Evolutionary conservation across 2,888 invertebrate species (phyloP).

Genomic region (Eledone cirrhosa): DNA sequence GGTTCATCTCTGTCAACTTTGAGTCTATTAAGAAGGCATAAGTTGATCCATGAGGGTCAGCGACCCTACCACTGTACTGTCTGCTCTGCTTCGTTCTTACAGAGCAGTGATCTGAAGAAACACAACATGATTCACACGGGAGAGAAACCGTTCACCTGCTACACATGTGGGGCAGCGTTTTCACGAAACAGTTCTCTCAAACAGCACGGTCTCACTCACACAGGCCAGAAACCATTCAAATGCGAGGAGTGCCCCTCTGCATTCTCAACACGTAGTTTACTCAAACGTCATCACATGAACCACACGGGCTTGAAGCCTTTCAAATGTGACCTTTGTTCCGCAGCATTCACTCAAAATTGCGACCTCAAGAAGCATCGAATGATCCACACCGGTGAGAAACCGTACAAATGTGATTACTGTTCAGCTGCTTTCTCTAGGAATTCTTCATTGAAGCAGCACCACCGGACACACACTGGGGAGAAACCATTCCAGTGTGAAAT

Average conservation of each 20-base stretch:
- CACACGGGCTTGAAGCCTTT: conserved; percentile 23
- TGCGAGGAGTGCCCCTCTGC: background rate
- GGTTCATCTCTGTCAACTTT: conserved; percentile 5
- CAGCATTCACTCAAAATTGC: background rate
- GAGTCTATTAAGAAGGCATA: conserved; percentile 7
- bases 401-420: conserved; percentile 14
- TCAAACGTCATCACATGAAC: conserved; percentile 17
- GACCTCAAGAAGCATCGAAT: conserved; percentile 14
- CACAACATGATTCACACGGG: conserved; percentile 24
- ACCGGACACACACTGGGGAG: conserved; percentile 15
- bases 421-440: conserved; percentile 8
- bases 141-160: conserved; percentile 19
- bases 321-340: background rate
- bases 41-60: conserved; percentile 13
- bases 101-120: conserved; percentile 11
- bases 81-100: background rate
- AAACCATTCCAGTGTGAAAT: conserved; percentile 19
- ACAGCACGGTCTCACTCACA: conserved; percentile 7
- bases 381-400: conserved; percentile 25
- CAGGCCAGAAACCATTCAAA: conserved; percentile 21
- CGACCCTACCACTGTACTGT: background rate
- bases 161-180: background rate
- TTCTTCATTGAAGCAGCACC: background rate
- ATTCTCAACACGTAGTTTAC: background rate
- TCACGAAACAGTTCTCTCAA: conserved; percentile 15